phyloP scores from a whole-genome alignment of 30 jellyfish, hydroid and myxozoan species.

The Clytia hemisphaerica region DNA sequence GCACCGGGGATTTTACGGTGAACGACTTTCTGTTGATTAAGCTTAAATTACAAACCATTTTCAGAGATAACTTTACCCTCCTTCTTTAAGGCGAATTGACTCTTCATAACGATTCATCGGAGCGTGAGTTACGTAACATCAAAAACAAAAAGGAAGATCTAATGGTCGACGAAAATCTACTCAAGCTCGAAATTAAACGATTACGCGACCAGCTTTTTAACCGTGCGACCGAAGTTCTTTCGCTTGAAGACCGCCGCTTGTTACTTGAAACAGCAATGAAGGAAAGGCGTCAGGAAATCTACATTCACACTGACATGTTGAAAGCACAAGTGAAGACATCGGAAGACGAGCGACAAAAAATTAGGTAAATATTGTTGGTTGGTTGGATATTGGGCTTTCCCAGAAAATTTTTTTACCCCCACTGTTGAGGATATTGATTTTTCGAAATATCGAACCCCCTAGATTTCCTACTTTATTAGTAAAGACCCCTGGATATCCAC shows the following conservation, averaged over 20 bases:
- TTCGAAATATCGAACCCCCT: too few species aligned
- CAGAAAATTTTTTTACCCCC: too few species aligned
- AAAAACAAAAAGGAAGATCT: constrained; percentile 60
- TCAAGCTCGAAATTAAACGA: constrained; percentile 81
- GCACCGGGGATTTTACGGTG: too few species aligned
- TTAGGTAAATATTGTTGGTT: too few species aligned
- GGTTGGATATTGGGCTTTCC: too few species aligned
- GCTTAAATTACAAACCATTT: too few species aligned
- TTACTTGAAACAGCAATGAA: constrained; percentile 95
- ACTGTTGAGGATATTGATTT: too few species aligned
- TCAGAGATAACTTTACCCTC: too few species aligned
- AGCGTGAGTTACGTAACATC: constrained; percentile 70
- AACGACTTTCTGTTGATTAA: too few species aligned
- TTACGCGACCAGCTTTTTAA: constrained; percentile 67
- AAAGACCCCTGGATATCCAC: too few species aligned
- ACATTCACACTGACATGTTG: constrained; percentile 85
- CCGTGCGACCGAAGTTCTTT: constrained; percentile 70
- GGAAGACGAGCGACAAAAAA: constrained; percentile 91
- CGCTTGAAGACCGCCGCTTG: constrained; percentile 73
- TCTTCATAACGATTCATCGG: constrained; percentile 89
- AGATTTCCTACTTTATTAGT: too few species aligned
- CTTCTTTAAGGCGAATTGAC: constrained; percentile 71
- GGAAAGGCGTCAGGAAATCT: constrained; percentile 79
- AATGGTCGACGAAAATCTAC: constrained; percentile 95
- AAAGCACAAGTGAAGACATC: constrained; percentile 87